A percentile compares a stretch with the other conserved stretches of the same genome.
Evolutionary conservation across 1,140 invertebrate genomes (phyloP).

Genomic region (Ceratosolen solmsi): DNA sequence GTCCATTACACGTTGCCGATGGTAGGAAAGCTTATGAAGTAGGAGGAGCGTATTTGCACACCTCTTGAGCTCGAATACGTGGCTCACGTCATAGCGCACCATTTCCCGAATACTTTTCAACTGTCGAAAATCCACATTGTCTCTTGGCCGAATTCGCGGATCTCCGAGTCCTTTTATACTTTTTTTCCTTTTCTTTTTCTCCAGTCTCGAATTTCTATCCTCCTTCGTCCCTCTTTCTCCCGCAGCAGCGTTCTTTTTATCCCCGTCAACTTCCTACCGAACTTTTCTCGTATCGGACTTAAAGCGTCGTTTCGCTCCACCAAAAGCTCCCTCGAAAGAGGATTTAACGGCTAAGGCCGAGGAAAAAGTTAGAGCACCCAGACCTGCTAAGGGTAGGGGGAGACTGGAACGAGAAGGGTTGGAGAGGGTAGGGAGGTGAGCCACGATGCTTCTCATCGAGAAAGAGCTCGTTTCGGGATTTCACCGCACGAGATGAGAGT

Average conservation of each 20-base stretch:
- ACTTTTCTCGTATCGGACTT: conserved; percentile 51
- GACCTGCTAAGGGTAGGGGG: not conserved
- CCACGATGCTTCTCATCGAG: conserved; percentile 25
- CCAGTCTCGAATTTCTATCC: not conserved
- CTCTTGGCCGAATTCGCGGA: conserved; percentile 25
- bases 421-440: not conserved
- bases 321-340: conserved; percentile 48
- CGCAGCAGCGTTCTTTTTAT: conserved; percentile 20
- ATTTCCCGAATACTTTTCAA: conserved; percentile 45
- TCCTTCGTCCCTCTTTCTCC: not conserved
- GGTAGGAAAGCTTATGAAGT: conserved; percentile 22
- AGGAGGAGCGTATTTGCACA: conserved; percentile 40
- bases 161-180: conserved; percentile 37
- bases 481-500: conserved; percentile 23
- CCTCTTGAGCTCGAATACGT: conserved; percentile 12
- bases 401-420: too few relatives aligned
- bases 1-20: not conserved
- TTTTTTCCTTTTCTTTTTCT: conserved; percentile 24
- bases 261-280: conserved; percentile 43
- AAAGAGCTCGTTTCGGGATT: conserved; percentile 37
- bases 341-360: conserved; percentile 45
- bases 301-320: conserved; percentile 44
- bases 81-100: conserved; percentile 31
- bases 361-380: conserved; percentile 25
- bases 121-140: conserved; percentile 51